These are phyloP conservation scores for Eueides isabella DNA, from an alignment of 1,140 invertebrate genomes.

Conservation along the genomic window DNA sequence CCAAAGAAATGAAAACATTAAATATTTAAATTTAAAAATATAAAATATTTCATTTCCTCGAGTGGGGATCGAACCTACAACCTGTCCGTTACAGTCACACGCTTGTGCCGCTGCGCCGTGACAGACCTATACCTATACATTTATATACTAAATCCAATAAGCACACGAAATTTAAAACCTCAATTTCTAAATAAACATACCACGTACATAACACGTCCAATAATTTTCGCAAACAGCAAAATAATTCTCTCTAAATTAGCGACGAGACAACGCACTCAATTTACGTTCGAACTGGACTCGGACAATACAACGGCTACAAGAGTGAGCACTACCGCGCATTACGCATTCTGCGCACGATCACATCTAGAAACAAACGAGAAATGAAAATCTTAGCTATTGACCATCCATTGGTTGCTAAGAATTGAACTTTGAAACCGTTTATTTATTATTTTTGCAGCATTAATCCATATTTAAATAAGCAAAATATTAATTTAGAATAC, in stretches of 20 bases:
- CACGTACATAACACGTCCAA: constrained; percentile 36
- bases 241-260: constrained; percentile 45
- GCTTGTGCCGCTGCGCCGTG: too few relatives aligned
- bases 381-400: neutral
- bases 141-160: neutral
- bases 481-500: too few relatives aligned
- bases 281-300: constrained; percentile 61
- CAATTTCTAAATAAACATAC: constrained; percentile 34
- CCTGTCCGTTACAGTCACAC: too few relatives aligned
- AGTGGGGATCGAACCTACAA: too few relatives aligned
- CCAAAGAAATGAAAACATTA: too few relatives aligned
- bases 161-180: neutral
- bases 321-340: constrained; percentile 75
- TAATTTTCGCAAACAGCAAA: constrained; percentile 43
- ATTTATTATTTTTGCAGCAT: too few relatives aligned
- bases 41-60: too few relatives aligned
- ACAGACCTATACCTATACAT: neutral
- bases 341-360: constrained; percentile 72
- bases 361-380: constrained; percentile 38
- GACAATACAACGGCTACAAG: constrained; percentile 74
- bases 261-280: constrained; percentile 56
- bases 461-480: too few relatives aligned
- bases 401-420: constrained; percentile 30
- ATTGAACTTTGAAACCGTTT: too few relatives aligned
- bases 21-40: too few relatives aligned